These are phyloP conservation scores for Anticlea derivata DNA, from an alignment of 2,888 invertebrate species.

Conservation along the genomic window DNA sequence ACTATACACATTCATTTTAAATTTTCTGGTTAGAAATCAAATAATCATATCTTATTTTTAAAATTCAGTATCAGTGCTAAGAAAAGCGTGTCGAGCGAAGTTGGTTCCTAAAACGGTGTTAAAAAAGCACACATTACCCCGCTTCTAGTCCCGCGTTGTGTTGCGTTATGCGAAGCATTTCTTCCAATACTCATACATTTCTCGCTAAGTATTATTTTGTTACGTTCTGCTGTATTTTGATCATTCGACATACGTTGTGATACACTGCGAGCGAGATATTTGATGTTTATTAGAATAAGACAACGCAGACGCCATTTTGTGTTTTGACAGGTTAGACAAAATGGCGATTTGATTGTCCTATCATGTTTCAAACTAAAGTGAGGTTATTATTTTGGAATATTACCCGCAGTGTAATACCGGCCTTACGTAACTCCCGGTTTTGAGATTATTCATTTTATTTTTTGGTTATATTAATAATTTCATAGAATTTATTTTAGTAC, in stretches of 20 bases:
- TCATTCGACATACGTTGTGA: slow-evolving; percentile 4
- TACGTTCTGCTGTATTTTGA: slow-evolving; percentile 20
- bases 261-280: neutral
- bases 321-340: neutral
- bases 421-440: slow-evolving; percentile 25
- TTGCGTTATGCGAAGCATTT: slow-evolving; percentile 43
- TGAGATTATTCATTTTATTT: slow-evolving; percentile 36
- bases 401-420: slow-evolving; percentile 4
- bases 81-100: slow-evolving; percentile 6
- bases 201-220: slow-evolving; percentile 39
- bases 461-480: slow-evolving; percentile 26
- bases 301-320: neutral
- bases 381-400: too few species aligned
- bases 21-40: too few species aligned
- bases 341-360: neutral
- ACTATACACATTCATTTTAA: too few species aligned
- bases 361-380: neutral
- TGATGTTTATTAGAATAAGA: neutral
- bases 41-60: too few species aligned
- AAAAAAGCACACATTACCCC: slow-evolving; percentile 30
- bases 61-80: slow-evolving; percentile 8
- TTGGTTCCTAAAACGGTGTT: slow-evolving; percentile 25
- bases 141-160: slow-evolving; percentile 67
- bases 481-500: slow-evolving; percentile 31
- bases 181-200: slow-evolving; percentile 59